These are phyloP conservation scores for Ochotona curzoniae DNA, from an alignment of 2,113 vertebrate species.

Conservation along the genomic window DNA sequence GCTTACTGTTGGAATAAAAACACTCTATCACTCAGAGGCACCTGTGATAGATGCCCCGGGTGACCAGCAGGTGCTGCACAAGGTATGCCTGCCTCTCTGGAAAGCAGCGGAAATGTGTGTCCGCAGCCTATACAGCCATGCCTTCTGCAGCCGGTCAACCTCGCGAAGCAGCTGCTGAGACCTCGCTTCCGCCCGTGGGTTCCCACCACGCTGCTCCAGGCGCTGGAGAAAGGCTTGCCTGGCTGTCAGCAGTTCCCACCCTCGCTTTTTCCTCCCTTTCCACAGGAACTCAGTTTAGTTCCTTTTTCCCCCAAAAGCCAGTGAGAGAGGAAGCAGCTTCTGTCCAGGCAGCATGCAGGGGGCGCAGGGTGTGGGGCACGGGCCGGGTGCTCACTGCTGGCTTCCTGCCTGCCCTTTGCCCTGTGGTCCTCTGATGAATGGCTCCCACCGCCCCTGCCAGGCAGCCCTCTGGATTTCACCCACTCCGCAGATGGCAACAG, in stretches of 20 bases:
- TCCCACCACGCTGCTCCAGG: slow-evolving; percentile 85
- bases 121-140: slow-evolving; percentile 80
- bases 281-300: slow-evolving; percentile 82
- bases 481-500: neutral
- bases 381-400: slow-evolving; percentile 4
- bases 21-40: no score
- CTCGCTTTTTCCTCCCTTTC: slow-evolving; percentile 77
- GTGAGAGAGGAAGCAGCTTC: slow-evolving; percentile 86
- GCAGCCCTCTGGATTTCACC: neutral
- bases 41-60: fast-evolving
- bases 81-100: neutral
- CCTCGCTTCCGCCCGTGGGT: slow-evolving; percentile 76
- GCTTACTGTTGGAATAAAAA: no score
- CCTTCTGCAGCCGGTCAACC: slow-evolving; percentile 83
- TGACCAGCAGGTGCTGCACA: neutral
- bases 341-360: slow-evolving; percentile 83
- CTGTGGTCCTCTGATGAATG: slow-evolving; percentile 51
- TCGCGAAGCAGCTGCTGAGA: slow-evolving; percentile 82
- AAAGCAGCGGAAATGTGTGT: slow-evolving; percentile 82
- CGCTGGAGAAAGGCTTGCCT: slow-evolving; percentile 47
- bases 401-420: slow-evolving; percentile 85
- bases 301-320: slow-evolving; percentile 72
- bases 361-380: slow-evolving; percentile 52
- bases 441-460: neutral
- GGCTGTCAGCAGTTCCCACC: slow-evolving; percentile 63